Base-by-base conservation (phyloP, 2,113 vertebrate genomes). In the Fulica atra region DNA sequence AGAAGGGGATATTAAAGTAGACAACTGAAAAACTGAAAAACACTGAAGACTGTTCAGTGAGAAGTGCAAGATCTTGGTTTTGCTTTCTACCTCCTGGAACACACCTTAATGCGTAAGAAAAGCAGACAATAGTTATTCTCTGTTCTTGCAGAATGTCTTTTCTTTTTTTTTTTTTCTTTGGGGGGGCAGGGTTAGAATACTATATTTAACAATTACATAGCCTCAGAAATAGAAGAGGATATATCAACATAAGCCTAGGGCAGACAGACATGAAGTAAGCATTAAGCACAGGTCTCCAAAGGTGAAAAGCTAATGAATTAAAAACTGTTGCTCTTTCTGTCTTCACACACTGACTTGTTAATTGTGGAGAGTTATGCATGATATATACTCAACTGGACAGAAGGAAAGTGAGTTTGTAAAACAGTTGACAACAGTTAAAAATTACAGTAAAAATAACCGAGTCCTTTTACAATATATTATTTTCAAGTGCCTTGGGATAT, bases 221-320 rank as follows among this genome's bases (percentile, higher is more conserved):
- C n/a, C 65, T 92, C 72, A 92, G 53, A 76, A 82, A 64, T 40
- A 81, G 63, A 78, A 77, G 51, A 59, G 92, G 63, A 76, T 76
- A 63, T 60, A 92, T 93, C 76, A 64, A 44, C 44, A 64, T 46
- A 63, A 81, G 71, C 65, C 80, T 60, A 29, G 29, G 63, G 44
- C 61, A 93, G 73, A 85, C 36, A 90, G 89, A 94, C 69, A 84
- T 90, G 69, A 96, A 92, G 72, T 93, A 93, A 96, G 65, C 40
- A 64, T 94, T 90, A 92, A 95, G 71, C 69, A 74, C 61, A 69
- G 36, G 56, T 89, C 44, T 83, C 44, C 42, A 82, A 69, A 89
- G 88, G 66, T 73, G 85, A 95, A 96, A 77, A 72, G 76, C 48
- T 90, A 94, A 90, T 87, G 69, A 90, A 94, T 84, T 94, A 90